phyloP scores from a whole-genome alignment of 1,140 invertebrate species.

The Diabrotica virgifera region DNA sequence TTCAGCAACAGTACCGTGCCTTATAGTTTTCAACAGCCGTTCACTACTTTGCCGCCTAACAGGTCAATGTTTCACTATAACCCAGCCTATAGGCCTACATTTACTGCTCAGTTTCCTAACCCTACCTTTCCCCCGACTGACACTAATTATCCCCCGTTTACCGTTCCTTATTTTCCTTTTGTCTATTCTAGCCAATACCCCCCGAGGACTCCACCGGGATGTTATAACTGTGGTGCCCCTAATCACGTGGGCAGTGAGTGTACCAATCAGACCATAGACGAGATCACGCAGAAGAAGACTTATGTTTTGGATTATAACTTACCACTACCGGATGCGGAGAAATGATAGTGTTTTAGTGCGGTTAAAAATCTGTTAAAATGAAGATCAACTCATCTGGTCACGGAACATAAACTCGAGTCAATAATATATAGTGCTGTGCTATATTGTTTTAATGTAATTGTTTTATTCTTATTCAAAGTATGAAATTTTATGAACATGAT shows the following conservation, averaged over 20 bases:
- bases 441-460: no score
- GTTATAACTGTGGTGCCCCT: slow-evolving; percentile 73
- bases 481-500: no score
- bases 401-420: no score
- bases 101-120: slow-evolving; percentile 33
- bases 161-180: slow-evolving; percentile 51
- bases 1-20: slow-evolving; percentile 48
- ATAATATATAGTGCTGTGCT: no score
- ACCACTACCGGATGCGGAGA: slow-evolving; percentile 21
- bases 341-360: slow-evolving; percentile 21
- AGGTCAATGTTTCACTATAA: slow-evolving; percentile 37
- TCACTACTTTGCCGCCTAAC: slow-evolving; percentile 44
- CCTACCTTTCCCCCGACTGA: slow-evolving; percentile 26
- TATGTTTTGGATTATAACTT: slow-evolving; percentile 49
- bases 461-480: no score
- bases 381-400: no score
- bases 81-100: slow-evolving; percentile 32
- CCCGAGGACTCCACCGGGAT: slow-evolving; percentile 48
- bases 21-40: slow-evolving; percentile 47
- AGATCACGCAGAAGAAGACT: slow-evolving; percentile 68
- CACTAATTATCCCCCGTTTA: slow-evolving; percentile 43
- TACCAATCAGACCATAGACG: slow-evolving; percentile 82
- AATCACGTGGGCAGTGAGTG: slow-evolving; percentile 80
- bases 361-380: not conserved
- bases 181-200: slow-evolving; percentile 47